A percentile compares a stretch with the other conserved stretches of the same genome.
Evolutionary conservation across 2,113 vertebrate genomes (phyloP).

Genomic region (Xenus cinereus): DNA sequence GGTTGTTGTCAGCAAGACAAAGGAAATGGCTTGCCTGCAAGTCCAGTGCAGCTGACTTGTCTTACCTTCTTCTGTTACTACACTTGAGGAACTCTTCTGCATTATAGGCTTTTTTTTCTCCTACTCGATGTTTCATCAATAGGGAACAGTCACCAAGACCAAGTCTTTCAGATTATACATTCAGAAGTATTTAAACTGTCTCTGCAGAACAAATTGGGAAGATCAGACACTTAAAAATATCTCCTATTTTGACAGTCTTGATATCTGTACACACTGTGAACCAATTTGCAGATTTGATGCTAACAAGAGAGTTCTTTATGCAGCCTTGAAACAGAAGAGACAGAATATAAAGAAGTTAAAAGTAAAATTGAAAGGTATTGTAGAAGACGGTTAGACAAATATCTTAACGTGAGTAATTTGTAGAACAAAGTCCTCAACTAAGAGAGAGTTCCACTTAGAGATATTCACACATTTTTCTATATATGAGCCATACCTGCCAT

Average conservation of each 20-base stretch:
- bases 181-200: neutral
- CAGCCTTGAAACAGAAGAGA: neutral
- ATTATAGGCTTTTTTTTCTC: neutral
- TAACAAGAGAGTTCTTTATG: neutral
- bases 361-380: neutral
- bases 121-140: neutral
- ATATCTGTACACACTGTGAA: neutral
- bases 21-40: neutral
- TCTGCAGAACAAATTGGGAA: neutral
- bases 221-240: slow-evolving; percentile 10
- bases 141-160: neutral
- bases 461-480: neutral
- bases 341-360: neutral
- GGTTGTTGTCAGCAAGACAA: neutral
- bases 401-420: neutral
- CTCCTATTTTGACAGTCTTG: slow-evolving; percentile 14
- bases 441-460: neutral
- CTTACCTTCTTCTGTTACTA: neutral
- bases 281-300: neutral
- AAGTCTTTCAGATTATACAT: neutral
- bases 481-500: neutral
- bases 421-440: neutral
- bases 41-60: neutral
- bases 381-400: neutral
- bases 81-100: neutral